Base-by-base conservation (phyloP, 23 tunicate species). In the Halocynthia aurantium region DNA sequence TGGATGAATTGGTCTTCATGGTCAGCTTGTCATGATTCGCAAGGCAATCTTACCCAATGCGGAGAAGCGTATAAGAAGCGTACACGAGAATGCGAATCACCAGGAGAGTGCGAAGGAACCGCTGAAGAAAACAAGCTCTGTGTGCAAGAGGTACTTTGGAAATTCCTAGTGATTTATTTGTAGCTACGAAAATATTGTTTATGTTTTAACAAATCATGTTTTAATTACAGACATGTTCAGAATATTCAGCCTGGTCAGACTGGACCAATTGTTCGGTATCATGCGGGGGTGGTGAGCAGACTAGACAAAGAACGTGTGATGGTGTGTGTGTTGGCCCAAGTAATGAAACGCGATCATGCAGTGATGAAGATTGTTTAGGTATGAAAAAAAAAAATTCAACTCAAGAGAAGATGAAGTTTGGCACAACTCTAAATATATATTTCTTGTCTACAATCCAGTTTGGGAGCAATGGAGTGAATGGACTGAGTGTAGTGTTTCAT, bases 261-360 rank as follows among this genome's bases (percentile, higher is more conserved):
- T 83, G 87, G 87, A 76, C 57, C 54, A 76, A 11, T 69, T 83
- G 87, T 51, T 57, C 81, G 0, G 53, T 76, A 31, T 56, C 87
- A 8, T 76, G 76, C 22, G 87, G 87, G 56, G 40, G 6, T 7
- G 80, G 87, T 8, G 31, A 10, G 10, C 71, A 76, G 50, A 19
- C 22, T 20, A 73, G 87, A 15, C 17, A 22, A 13, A 75, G 87
- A 8, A 54, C 5, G 8, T 83, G 87, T 53, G 57, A 68, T 11
- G 87, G 71, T 51, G 52, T 15, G 9, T 81, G 84, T 57, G 84
- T 77, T 0, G 61, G 71, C 21, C 22, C 58, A 10, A 81, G 6
- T 50, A 55, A 67, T 8, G 68, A 81, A 50, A 69, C 57, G 55
- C 77, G 69, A 12, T 57, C 68, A 81, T 81, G 84, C 56, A 77